Evolutionary conservation across 2,888 invertebrate species (phyloP).

Genomic region (Ecliptopera silaceata): DNA sequence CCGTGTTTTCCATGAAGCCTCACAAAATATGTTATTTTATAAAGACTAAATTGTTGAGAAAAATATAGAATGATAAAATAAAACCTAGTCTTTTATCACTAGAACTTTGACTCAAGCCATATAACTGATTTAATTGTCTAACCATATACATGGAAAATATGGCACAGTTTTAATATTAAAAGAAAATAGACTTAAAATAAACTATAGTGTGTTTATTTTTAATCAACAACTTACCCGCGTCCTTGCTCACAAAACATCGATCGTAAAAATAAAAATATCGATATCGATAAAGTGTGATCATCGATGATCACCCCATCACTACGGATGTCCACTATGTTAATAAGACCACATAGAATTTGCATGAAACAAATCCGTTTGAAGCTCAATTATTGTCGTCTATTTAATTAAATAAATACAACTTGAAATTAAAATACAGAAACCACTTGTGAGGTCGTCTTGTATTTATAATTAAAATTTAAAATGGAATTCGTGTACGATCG

Average conservation of each 20-base stretch:
- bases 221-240: no score
- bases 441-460: constrained; percentile 51
- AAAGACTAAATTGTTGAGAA: no score
- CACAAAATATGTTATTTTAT: neutral
- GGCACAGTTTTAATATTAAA: no score
- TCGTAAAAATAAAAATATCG: constrained; percentile 4
- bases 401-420: constrained; percentile 53
- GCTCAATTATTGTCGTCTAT: constrained; percentile 66
- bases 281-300: constrained; percentile 33
- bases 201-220: no score
- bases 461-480: constrained; percentile 28
- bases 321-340: constrained; percentile 56
- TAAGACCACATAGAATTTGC: constrained; percentile 55
- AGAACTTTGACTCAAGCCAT: no score
- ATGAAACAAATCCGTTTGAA: constrained; percentile 64
- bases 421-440: constrained; percentile 17
- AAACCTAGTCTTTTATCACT: neutral
- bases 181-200: no score
- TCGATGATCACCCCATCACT: constrained; percentile 30
- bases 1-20: neutral
- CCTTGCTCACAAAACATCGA: constrained; percentile 1
- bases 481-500: constrained; percentile 15
- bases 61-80: no score
- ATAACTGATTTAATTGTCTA: no score
- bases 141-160: no score